Conservation (phyloP, 2,888 invertebrate species). For the Luffia ferchaultella region DNA sequence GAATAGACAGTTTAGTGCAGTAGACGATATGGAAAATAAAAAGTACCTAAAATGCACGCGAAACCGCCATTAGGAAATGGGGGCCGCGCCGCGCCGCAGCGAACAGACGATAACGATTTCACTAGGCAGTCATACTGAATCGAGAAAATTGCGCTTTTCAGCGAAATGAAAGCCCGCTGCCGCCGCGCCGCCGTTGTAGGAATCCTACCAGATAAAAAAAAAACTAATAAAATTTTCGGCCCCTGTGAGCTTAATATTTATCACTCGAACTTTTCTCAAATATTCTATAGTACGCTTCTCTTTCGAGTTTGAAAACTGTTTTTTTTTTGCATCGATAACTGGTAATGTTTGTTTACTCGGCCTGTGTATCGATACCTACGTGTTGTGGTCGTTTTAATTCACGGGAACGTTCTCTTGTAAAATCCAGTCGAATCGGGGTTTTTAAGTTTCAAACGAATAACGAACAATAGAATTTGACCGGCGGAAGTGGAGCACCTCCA, state of each 20-base stretch:
- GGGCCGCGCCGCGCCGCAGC: constrained; percentile 44
- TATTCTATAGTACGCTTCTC: no score
- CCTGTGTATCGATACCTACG: no score
- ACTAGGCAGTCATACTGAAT: constrained; percentile 51
- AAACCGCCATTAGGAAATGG: constrained; percentile 59
- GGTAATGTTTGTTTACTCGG: no score
- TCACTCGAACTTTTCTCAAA: no score
- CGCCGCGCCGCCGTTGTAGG: constrained; percentile 39
- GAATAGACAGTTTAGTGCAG: not conserved
- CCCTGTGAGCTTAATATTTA: no score
- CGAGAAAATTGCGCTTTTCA: constrained; percentile 61
- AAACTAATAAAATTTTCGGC: constrained; percentile 31
- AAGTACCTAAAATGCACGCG: constrained; percentile 54
- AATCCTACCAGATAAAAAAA: constrained; percentile 33
- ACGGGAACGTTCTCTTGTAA: not conserved
- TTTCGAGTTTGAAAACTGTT: no score
- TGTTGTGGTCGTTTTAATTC: not conserved
- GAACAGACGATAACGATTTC: constrained; percentile 55
- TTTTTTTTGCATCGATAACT: no score
- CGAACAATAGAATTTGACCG: constrained; percentile 17
- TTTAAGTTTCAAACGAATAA: not conserved
- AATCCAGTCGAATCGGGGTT: constrained; percentile 2
- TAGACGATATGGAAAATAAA: constrained; percentile 18
- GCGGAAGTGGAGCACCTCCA: constrained; percentile 35
- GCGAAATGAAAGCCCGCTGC: constrained; percentile 48